Evolutionary conservation across 2,113 vertebrate species (phyloP), one percentile per base, ranked within the genome.

Genomic region (Eleginops maclovinus): DNA sequence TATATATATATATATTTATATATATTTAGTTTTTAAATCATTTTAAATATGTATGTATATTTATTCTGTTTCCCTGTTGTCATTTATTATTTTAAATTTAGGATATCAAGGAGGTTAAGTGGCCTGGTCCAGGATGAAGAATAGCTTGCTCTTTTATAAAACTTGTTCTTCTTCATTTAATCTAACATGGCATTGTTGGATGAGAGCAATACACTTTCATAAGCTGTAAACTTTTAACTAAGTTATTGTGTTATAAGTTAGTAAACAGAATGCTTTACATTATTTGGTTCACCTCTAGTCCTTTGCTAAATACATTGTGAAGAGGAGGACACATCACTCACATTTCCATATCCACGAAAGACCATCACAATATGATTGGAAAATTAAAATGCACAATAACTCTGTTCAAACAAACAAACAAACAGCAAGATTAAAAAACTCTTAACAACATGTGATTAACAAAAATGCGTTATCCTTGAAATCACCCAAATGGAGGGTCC

Each of bases 391-490:
- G 62, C 49, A 77, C 64, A 77, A 61, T 72, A 63, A 11, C 50
- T 75, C 67, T 56, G 44, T 77, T 72, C 79, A 87, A 78, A 84
- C 61, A 36, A 78, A 84, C 61, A 36, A 36, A 36, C 7, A 7
- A 36, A 36, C 31, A 36, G 88, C 89, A 87, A 94, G 92, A 92
- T 94, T 90, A 93, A 95, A 92, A 74, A 89, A 96, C 96, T 95
- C 62, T 91, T 89, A 95, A 96, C 94, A 97, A 94, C 85, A 95
- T 96, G 93, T 86, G 83, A 70, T 81, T 56, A 14, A 86, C 85
- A 87, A 75, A 89, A 89, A 89, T 61, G 81, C 16, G 56, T 79
- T 68, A 67, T 55, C 90, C 78, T 83, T 83, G 50, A 75, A 84
- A 84, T 36, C 7, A 88, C 87, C 86, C 81, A 71, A 50, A 68